Evolutionary conservation across 2,113 vertebrate genomes (phyloP).

Genomic region (Megalops atlanticus): DNA sequence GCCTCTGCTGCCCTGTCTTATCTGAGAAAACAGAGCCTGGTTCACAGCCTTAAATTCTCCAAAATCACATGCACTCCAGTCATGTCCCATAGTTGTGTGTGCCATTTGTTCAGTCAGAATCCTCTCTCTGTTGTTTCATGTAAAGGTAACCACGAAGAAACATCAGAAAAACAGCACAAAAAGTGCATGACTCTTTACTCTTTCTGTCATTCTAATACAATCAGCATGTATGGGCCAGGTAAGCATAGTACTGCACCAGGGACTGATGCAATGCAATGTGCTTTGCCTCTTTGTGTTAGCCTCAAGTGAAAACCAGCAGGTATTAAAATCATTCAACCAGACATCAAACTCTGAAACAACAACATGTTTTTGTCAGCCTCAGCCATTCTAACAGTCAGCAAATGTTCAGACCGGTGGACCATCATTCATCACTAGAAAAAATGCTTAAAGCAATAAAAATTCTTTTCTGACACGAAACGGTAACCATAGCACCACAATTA

Average conservation of each 20-base stretch:
- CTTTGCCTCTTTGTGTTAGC: background rate
- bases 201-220: background rate
- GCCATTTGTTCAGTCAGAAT: background rate
- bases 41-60: background rate
- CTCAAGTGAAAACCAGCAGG: background rate
- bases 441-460: constrained; percentile 17
- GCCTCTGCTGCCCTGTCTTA: background rate
- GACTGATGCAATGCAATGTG: background rate
- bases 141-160: background rate
- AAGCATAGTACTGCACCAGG: background rate
- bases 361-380: background rate
- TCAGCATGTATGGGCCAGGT: background rate
- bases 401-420: background rate
- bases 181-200: background rate
- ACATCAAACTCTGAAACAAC: background rate
- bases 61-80: background rate
- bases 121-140: background rate
- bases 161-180: too few relatives aligned
- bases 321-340: background rate
- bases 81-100: background rate
- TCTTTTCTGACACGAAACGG: constrained; percentile 7
- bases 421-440: background rate
- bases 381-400: background rate
- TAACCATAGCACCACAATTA: constrained; percentile 6
- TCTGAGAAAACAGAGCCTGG: background rate